Percentiles rank a stretch among this genome's conserved stretches.
Evolutionary conservation across 2,113 vertebrate genomes (phyloP).

Genomic region (Piprites chloris): DNA sequence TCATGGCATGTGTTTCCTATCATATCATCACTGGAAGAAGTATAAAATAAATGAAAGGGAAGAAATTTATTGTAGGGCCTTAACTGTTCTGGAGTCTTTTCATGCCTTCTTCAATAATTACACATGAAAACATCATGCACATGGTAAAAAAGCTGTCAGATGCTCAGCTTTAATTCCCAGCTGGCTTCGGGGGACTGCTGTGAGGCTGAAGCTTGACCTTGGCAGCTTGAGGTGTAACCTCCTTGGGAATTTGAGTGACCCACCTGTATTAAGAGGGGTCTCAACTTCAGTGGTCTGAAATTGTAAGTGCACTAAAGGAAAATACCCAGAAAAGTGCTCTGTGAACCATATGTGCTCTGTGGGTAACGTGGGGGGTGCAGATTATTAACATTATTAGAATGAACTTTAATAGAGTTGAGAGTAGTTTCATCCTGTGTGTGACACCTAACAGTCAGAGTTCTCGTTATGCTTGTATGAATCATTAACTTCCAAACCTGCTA

Average conservation of each 20-base stretch:
- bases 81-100: background rate
- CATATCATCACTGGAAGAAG: background rate
- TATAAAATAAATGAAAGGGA: background rate
- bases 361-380: background rate
- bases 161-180: background rate
- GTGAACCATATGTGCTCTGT: accelerated
- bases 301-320: background rate
- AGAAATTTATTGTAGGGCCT: background rate
- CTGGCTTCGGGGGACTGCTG: background rate
- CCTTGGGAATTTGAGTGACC: background rate
- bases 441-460: conserved; percentile 22
- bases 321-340: background rate
- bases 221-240: background rate
- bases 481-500: conserved; percentile 55
- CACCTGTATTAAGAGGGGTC: background rate
- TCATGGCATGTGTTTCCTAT: background rate
- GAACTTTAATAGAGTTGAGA: background rate
- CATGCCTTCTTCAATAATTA: background rate
- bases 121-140: background rate
- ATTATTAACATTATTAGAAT: background rate
- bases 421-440: background rate
- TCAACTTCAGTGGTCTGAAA: background rate
- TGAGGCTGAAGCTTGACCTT: background rate
- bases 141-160: background rate
- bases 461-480: conserved; percentile 23